These are phyloP conservation scores for Heliconius sara DNA, from an alignment of 2,888 invertebrate species.

Conservation along the genomic window DNA sequence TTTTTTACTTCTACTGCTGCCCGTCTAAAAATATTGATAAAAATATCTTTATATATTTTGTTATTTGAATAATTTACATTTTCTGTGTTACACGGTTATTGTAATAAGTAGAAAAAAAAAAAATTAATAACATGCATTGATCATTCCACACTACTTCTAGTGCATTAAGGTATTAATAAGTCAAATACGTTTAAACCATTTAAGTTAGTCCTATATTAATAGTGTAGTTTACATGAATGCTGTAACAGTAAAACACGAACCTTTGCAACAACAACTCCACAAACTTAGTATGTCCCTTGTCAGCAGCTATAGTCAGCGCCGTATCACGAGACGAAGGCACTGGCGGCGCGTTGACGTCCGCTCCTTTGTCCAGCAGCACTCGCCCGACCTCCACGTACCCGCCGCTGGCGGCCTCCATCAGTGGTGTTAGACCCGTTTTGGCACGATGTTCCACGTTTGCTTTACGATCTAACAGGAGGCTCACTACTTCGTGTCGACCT, in stretches of 20 bases:
- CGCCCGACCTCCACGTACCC: constrained; percentile 99
- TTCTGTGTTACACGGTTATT: too few relatives aligned
- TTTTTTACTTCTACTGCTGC: constrained; percentile 99
- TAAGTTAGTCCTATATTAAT: not conserved
- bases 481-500: constrained; percentile 97
- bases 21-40: constrained; percentile 73
- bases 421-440: constrained; percentile 98
- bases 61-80: too few relatives aligned
- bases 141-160: not conserved
- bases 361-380: constrained; percentile 97
- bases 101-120: not conserved
- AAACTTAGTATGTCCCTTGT: constrained; percentile 98
- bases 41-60: not conserved
- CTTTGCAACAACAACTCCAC: constrained; percentile 91
- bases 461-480: constrained; percentile 96
- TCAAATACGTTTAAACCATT: too few relatives aligned
- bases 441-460: constrained; percentile 99
- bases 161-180: too few relatives aligned
- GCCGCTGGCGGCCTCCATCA: constrained; percentile 99
- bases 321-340: constrained; percentile 99
- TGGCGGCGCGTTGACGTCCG: constrained; percentile 99
- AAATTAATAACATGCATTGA: too few relatives aligned
- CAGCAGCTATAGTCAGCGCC: constrained; percentile 99
- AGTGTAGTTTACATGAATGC: not conserved
- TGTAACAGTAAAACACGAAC: constrained; percentile 53